Percentiles rank a stretch among this genome's conserved stretches.
Conservation (phyloP, 2,113 vertebrate genomes). For the Carassius auratus region DNA sequence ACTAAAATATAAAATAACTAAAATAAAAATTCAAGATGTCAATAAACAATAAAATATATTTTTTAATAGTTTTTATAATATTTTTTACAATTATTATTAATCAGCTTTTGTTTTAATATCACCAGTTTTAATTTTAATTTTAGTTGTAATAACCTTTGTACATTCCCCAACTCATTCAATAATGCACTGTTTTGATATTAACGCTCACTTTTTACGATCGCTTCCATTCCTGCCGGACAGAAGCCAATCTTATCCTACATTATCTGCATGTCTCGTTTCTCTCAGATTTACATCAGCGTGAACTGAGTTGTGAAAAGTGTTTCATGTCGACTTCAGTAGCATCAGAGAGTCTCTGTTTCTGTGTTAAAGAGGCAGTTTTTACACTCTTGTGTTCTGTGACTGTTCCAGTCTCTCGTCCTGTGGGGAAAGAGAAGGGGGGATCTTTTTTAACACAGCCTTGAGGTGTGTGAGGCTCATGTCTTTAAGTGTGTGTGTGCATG, state of each 20-base stretch:
- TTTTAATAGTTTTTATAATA: no score
- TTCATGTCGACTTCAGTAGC: conserved; percentile 1
- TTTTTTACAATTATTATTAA: no score
- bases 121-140: no score
- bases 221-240: not conserved
- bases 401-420: conserved; percentile 18
- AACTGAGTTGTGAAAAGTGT: not conserved
- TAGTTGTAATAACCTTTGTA: not conserved
- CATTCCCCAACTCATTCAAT: not conserved
- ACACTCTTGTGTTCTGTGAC: not conserved
- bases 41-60: no score
- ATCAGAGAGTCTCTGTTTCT: not conserved
- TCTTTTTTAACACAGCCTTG: conserved; percentile 48
- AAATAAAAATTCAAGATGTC: no score
- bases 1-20: no score
- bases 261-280: not conserved
- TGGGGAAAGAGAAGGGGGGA: conserved; percentile 5
- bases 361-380: not conserved
- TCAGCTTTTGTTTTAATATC: no score
- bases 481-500: conserved; percentile 29
- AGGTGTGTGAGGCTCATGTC: not conserved
- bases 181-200: not conserved
- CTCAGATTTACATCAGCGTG: not conserved
- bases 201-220: not conserved
- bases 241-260: not conserved